phyloP scores from a whole-genome alignment of 2,888 invertebrate genomes.

The Gortyna flavago region DNA sequence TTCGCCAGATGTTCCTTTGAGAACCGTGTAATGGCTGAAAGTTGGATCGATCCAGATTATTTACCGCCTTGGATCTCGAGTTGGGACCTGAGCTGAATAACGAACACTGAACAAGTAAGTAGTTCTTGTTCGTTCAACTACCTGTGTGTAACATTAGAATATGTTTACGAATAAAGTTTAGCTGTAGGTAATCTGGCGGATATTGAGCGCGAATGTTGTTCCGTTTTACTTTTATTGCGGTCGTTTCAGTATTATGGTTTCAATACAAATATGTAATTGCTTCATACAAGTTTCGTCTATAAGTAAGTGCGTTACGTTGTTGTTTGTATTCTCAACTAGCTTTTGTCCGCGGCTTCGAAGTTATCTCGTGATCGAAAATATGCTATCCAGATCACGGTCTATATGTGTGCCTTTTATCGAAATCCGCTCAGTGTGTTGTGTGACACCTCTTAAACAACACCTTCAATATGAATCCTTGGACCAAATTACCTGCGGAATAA shows the following conservation, averaged over 20 bases:
- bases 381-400: not conserved
- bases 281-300: slow-evolving; percentile 1
- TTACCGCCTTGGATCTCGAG: slow-evolving; percentile 45
- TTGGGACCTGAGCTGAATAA: slow-evolving; percentile 37
- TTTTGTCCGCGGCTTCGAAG: not conserved
- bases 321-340: not conserved
- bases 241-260: slow-evolving; percentile 18
- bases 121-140: slow-evolving; percentile 29
- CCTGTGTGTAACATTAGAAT: slow-evolving; percentile 42
- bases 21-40: slow-evolving; percentile 50
- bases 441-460: not conserved
- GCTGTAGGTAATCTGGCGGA: slow-evolving; percentile 22
- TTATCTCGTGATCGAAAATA: not conserved
- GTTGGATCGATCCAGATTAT: slow-evolving; percentile 56
- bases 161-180: slow-evolving; percentile 39
- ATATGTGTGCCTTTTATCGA: too few species aligned
- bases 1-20: slow-evolving; percentile 61
- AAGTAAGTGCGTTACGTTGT: not conserved
- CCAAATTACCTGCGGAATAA: not conserved
- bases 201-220: slow-evolving; percentile 15
- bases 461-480: not conserved
- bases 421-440: not conserved
- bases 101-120: slow-evolving; percentile 30
- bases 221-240: slow-evolving; percentile 23
- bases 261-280: slow-evolving; percentile 24